phyloP scores from a whole-genome alignment of 2,113 vertebrate genomes.

The Lates calcarifer region DNA sequence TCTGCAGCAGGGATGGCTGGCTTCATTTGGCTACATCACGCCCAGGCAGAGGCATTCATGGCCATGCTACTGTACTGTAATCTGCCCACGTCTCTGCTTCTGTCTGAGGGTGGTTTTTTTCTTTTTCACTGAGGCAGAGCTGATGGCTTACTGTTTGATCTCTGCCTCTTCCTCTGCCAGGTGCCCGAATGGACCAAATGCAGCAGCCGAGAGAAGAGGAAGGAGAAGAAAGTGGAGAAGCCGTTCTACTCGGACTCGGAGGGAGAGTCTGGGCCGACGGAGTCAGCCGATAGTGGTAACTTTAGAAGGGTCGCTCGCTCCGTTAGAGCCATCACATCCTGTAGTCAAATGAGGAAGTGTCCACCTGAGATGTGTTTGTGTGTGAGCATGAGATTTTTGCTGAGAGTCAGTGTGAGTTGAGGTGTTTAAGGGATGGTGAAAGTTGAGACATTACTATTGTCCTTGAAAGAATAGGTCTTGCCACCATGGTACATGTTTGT shows the following conservation, averaged over 20 bases:
- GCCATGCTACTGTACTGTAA: conserved; percentile 70
- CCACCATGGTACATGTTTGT: too few species aligned
- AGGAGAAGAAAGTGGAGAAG: conserved; percentile 97
- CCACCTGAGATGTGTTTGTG: background rate
- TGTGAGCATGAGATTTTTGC: background rate
- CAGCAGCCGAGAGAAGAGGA: conserved; percentile 95
- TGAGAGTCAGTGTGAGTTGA: too few species aligned
- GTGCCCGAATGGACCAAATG: conserved; percentile 99
- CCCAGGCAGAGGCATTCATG: conserved; percentile 81
- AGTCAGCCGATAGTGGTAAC: conserved; percentile 96
- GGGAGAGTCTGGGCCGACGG: conserved; percentile 94
- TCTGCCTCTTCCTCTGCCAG: conserved; percentile 75
- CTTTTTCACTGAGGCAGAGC: background rate
- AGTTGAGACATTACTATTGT: background rate
- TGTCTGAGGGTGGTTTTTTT: conserved; percentile 15
- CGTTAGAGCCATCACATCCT: background rate
- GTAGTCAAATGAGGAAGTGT: background rate
- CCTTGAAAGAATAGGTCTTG: too few species aligned
- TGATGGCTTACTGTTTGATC: conserved; percentile 30
- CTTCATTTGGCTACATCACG: conserved; percentile 68
- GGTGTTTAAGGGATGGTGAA: background rate
- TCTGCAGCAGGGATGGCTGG: conserved; percentile 60
- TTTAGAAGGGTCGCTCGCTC: background rate
- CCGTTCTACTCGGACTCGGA: conserved; percentile 98
- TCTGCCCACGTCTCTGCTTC: conserved; percentile 64